A percentile compares a stretch with the other conserved stretches of the same genome.
Evolutionary conservation across 2,888 invertebrate genomes (phyloP).

Genomic region (Rotaria sp.): DNA sequence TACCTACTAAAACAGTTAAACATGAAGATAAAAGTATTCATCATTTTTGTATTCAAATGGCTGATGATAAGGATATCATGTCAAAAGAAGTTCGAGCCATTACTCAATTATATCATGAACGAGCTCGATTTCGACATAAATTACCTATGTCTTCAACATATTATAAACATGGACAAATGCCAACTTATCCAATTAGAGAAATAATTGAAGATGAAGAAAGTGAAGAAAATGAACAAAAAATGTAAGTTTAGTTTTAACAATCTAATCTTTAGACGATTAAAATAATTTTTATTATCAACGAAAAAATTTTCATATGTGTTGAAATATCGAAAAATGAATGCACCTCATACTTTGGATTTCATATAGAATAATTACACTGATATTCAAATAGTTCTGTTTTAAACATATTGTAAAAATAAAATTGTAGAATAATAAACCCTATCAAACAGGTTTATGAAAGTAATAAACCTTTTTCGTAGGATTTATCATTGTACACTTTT

Average conservation of each 20-base stretch:
- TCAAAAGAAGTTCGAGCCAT: background rate
- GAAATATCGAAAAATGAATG: too few relatives aligned
- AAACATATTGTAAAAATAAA: too few relatives aligned
- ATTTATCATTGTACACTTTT: too few relatives aligned
- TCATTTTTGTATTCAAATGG: conserved; percentile 26
- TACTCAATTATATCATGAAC: conserved; percentile 22
- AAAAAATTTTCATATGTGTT: too few relatives aligned
- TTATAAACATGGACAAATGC: conserved; percentile 21
- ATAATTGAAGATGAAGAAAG: background rate
- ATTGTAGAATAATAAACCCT: too few relatives aligned
- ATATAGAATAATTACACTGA: too few relatives aligned
- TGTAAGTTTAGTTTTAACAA: background rate
- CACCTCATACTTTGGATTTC: too few relatives aligned
- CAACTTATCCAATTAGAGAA: background rate
- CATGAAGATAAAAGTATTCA: background rate
- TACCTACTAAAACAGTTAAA: background rate
- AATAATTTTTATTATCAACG: too few relatives aligned
- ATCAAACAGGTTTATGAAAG: too few relatives aligned
- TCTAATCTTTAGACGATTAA: too few relatives aligned
- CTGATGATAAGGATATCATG: background rate
- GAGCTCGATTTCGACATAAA: conserved; percentile 13
- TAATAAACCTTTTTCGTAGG: too few relatives aligned
- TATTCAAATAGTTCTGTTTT: too few relatives aligned
- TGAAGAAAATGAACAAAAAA: background rate
- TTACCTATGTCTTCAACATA: background rate